Conservation (phyloP, 23 tunicate genomes). For the Halocynthia roretzi region DNA sequence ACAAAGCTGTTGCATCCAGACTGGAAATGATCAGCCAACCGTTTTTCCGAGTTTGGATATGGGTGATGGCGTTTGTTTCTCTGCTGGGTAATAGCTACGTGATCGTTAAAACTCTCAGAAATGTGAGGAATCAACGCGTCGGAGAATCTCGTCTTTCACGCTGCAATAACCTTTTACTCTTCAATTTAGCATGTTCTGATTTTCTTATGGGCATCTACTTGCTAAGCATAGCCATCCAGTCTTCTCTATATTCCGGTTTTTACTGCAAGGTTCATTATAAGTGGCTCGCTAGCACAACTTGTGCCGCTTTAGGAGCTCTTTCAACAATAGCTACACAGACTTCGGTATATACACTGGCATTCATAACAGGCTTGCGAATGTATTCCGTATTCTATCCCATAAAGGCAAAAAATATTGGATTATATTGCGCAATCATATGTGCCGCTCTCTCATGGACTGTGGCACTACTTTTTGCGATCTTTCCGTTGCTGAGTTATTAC, state of each 20-base stretch:
- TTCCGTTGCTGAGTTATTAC: slow-evolving; percentile 15
- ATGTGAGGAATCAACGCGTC: not conserved
- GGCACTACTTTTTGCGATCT: slow-evolving; percentile 25
- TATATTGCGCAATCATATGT: slow-evolving; percentile 18
- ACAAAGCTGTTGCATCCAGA: slow-evolving; percentile 30
- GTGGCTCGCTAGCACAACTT: slow-evolving; percentile 44
- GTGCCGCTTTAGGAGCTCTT: slow-evolving; percentile 31
- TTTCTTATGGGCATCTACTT: slow-evolving; percentile 66
- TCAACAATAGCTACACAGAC: slow-evolving; percentile 55
- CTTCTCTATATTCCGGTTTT: slow-evolving; percentile 14
- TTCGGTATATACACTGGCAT: slow-evolving; percentile 43
- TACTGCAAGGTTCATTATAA: slow-evolving; percentile 37
- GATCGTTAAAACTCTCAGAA: slow-evolving; percentile 18
- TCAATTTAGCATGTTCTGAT: slow-evolving; percentile 59
- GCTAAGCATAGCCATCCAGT: slow-evolving; percentile 31
- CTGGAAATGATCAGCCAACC: slow-evolving; percentile 29
- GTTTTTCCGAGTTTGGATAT: slow-evolving; percentile 29
- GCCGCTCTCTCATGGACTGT: slow-evolving; percentile 23
- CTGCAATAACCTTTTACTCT: slow-evolving; percentile 41
- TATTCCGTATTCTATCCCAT: slow-evolving; percentile 35
- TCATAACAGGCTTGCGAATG: slow-evolving; percentile 38
- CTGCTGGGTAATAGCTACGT: slow-evolving; percentile 59
- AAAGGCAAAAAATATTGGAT: not conserved
- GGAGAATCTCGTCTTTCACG: not conserved
- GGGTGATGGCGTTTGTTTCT: slow-evolving; percentile 45